Percentiles rank a stretch among this genome's conserved stretches.
Evolutionary conservation across 2,797 vertebrate genomes (phyloP).

Genomic region (Perodicticus potto): DNA sequence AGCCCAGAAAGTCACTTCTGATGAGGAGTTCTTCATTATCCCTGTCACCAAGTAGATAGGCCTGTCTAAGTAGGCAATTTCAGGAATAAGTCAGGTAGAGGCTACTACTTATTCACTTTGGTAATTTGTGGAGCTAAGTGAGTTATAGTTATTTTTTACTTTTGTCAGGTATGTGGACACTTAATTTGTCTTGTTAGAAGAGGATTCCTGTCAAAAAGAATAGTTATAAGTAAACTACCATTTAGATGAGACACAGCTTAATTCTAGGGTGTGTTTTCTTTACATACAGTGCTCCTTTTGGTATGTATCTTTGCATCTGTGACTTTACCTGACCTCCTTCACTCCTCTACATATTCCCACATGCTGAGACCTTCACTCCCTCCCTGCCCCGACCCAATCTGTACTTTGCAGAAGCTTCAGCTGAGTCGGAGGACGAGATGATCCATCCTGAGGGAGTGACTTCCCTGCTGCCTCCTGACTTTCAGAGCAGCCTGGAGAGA

Average conservation of each 20-base stretch:
- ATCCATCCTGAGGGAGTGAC: slow-evolving; percentile 83
- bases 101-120: slow-evolving; percentile 46
- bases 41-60: slow-evolving; percentile 42
- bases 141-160: slow-evolving; percentile 68
- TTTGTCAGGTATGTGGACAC: slow-evolving; percentile 62
- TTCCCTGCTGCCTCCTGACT: slow-evolving; percentile 85
- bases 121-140: slow-evolving; percentile 60
- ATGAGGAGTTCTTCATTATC: slow-evolving; percentile 38
- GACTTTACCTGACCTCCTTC: slow-evolving; percentile 72
- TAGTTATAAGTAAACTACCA: slow-evolving; percentile 46
- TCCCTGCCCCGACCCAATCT: slow-evolving; percentile 78
- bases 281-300: slow-evolving; percentile 38
- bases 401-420: slow-evolving; percentile 85
- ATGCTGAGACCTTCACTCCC: slow-evolving; percentile 79
- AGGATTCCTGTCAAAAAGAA: slow-evolving; percentile 64
- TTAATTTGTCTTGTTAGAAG: slow-evolving; percentile 64
- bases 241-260: slow-evolving; percentile 49
- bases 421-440: slow-evolving; percentile 86
- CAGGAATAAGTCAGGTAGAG: slow-evolving; percentile 56
- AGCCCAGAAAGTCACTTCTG: slow-evolving; percentile 49
- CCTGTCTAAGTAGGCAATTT: slow-evolving; percentile 49
- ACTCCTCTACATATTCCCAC: slow-evolving; percentile 68
- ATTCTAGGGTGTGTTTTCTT: slow-evolving; percentile 49
- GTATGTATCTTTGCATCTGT: slow-evolving; percentile 60
- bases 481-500: slow-evolving; percentile 84